Percentiles rank a stretch among this genome's conserved stretches.
phyloP scores from a whole-genome alignment of 2,888 invertebrate species.

The Helobdella robusta region DNA sequence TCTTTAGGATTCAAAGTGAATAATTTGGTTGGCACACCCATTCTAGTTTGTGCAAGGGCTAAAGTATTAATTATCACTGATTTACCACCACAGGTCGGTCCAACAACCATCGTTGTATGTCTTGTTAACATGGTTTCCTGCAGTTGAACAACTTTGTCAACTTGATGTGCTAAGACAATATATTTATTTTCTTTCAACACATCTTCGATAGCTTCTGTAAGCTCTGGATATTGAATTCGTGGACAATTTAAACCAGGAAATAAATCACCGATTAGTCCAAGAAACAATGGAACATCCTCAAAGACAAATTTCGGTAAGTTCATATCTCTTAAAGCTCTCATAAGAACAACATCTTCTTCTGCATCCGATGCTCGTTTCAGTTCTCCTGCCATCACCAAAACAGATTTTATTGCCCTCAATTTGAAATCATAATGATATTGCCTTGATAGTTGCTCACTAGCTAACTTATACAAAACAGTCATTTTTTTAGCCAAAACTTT shows the following conservation, averaged over 20 bases:
- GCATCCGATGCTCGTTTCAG: constrained; percentile 69
- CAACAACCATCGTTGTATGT: constrained; percentile 81
- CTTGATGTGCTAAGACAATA: constrained; percentile 61
- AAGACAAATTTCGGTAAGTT: constrained; percentile 75
- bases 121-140: constrained; percentile 91
- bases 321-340: constrained; percentile 83
- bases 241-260: constrained; percentile 85
- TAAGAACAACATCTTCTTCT: constrained; percentile 74
- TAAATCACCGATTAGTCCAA: constrained; percentile 75
- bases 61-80: constrained; percentile 71
- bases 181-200: constrained; percentile 61
- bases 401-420: constrained; percentile 77
- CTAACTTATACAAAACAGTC: constrained; percentile 78
- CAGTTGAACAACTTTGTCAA: constrained; percentile 77
- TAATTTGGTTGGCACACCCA: constrained; percentile 70
- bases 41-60: constrained; percentile 64
- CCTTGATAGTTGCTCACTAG: constrained; percentile 76
- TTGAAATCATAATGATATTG: constrained; percentile 91
- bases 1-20: constrained; percentile 78
- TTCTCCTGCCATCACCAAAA: constrained; percentile 83
- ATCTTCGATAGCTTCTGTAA: constrained; percentile 67
- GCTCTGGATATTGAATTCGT: constrained; percentile 73
- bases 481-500: constrained; percentile 86
- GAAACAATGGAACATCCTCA: constrained; percentile 78
- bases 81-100: constrained; percentile 86